These are phyloP conservation scores for Ataeniobius toweri DNA, from an alignment of 2,797 vertebrate genomes.

Conservation along the genomic window DNA sequence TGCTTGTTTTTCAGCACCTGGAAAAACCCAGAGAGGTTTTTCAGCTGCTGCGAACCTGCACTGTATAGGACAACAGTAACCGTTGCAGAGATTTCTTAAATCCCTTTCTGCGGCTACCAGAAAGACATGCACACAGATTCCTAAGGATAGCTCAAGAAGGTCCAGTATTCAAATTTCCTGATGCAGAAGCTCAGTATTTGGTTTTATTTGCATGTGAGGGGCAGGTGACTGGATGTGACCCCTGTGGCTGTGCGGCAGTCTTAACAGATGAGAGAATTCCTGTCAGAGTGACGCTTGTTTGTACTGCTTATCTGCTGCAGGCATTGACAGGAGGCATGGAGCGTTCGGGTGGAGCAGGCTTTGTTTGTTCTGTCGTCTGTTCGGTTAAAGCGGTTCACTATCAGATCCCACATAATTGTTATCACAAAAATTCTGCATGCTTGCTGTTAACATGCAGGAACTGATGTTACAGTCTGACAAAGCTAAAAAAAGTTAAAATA, in stretches of 20 bases:
- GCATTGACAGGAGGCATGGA: conserved; percentile 23
- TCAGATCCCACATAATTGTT: conserved; percentile 7
- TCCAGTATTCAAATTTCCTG: conserved; percentile 32
- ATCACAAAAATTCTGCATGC: neutral
- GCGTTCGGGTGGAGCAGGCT: neutral
- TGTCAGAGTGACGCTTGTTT: conserved; percentile 46
- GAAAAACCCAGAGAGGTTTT: conserved; percentile 1
- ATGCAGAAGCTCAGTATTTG: conserved; percentile 42
- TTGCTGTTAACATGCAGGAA: neutral
- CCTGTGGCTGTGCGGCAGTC: conserved; percentile 35
- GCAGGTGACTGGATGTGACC: neutral
- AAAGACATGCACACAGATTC: neutral
- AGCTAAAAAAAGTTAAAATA: neutral
- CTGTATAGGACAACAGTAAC: neutral
- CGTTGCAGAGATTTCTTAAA: conserved; percentile 14
- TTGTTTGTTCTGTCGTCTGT: conserved; percentile 30
- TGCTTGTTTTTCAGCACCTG: neutral
- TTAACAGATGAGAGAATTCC: conserved; percentile 46
- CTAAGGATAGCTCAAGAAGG: conserved; percentile 19
- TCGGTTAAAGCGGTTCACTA: conserved; percentile 27
- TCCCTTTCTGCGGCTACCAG: neutral
- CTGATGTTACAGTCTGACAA: neutral
- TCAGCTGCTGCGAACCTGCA: neutral
- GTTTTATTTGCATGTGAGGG: conserved; percentile 56
- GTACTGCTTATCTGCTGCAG: conserved; percentile 35